Evolutionary conservation across 2,797 vertebrate genomes (phyloP), one percentile per base, ranked within the genome.

Genomic region (Oreonectes daqikongensis): DNA sequence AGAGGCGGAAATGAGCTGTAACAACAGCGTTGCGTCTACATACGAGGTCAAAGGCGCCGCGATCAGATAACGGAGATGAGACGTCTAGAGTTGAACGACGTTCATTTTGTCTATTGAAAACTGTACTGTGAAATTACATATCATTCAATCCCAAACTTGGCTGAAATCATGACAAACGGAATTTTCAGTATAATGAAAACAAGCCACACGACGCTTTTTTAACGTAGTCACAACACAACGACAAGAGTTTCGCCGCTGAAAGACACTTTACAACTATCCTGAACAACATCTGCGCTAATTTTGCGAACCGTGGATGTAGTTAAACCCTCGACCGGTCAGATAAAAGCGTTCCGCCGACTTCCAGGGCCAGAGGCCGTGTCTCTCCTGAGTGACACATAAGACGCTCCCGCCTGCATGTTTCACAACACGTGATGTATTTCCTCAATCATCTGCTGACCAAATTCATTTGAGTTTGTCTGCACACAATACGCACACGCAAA

Each of bases 1-100:
- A 40, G 59, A 10, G 55, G 50, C 65, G 79, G 78, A 76, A 84
- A 80, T 78, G 82, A 63, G 64, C 82, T 69, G 76, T 57, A 79
- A 76, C 53, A 76, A 60, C 55, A 52, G 57, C 55, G 24, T 22
- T 44, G 17, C 8, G 28, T 35, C 75, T 35, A 48, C 61, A 38
- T 20, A 17, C 8, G 15, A 35, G 74, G 69, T 72, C 75, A 80
- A 32, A 80, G 52, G 26, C 60, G 10, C 7, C 24, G 7, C 15
- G 28, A 32, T 22, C 28, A 59, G 50, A 70, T 65, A 74, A 69
- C 42, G 20, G 22, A 22, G 55, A 69, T 35, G 28, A 11, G 12
- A 60, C 17, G 46, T 28, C 52, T 35, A n/a, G 32, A 44, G 46
- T 38, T 32, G 1, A 35, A 50, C n/a, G 71, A 53, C 30, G n/a